Conservation (phyloP, 2,797 vertebrate species). For the Chaunax sp. region DNA sequence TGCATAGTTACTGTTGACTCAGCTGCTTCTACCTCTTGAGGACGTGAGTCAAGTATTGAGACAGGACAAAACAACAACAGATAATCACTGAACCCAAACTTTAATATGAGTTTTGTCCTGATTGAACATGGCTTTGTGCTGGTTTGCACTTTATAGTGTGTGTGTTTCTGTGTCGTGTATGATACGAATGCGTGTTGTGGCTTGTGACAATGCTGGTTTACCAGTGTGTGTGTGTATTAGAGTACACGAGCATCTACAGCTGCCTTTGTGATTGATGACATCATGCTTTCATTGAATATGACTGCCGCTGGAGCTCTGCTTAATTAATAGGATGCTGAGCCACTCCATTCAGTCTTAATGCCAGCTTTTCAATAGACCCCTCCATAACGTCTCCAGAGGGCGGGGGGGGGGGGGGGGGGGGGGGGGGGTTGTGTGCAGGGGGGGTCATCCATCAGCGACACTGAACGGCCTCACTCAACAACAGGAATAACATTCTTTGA, state of each 20-base stretch:
- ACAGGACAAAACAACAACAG: too few relatives aligned
- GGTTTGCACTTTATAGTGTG: too few relatives aligned
- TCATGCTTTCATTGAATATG: slow-evolving; percentile 59
- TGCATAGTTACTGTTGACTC: too few relatives aligned
- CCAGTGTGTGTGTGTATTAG: too few relatives aligned
- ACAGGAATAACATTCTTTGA: slow-evolving; percentile 27
- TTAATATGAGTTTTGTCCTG: too few relatives aligned
- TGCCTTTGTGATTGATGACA: slow-evolving; percentile 70
- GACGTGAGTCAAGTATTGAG: too few relatives aligned
- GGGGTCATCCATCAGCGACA: slow-evolving; percentile 56
- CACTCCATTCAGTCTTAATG: slow-evolving; percentile 76
- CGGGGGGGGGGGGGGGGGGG: not conserved
- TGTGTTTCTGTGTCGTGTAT: too few relatives aligned
- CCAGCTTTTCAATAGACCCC: slow-evolving; percentile 68
- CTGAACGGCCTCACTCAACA: not conserved
- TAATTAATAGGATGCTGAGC: slow-evolving; percentile 76
- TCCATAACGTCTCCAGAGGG: slow-evolving; percentile 44
- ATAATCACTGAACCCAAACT: too few relatives aligned
- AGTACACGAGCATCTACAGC: not conserved
- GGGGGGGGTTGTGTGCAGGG: slow-evolving; percentile 16
- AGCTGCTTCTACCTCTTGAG: too few relatives aligned
- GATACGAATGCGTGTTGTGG: not conserved
- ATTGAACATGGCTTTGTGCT: too few relatives aligned
- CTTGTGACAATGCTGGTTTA: not conserved
- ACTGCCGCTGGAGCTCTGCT: slow-evolving; percentile 64